Evolutionary conservation across 2,113 vertebrate genomes (phyloP).

Genomic region (Mormyrus iriodes): DNA sequence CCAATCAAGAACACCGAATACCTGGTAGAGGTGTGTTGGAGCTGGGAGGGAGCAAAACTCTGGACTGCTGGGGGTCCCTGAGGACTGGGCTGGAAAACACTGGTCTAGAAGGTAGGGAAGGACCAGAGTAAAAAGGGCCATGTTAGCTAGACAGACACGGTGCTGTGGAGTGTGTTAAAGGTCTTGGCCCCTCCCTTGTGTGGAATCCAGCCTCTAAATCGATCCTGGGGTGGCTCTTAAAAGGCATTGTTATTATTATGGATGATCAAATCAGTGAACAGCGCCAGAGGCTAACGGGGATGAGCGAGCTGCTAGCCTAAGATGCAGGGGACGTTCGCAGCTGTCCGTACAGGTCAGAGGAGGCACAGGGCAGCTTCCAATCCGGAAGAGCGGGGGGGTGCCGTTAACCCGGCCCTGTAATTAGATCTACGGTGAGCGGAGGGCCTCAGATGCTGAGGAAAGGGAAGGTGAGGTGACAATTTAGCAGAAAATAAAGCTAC

Average conservation of each 20-base stretch:
- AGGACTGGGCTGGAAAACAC: background rate
- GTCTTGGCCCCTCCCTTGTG: background rate
- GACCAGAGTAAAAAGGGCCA: background rate
- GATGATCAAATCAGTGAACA: constrained; percentile 24
- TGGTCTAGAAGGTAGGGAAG: background rate
- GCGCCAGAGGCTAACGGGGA: constrained; percentile 26
- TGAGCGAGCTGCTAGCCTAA: constrained; percentile 11
- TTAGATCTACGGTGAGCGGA: background rate
- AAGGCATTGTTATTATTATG: constrained; percentile 25
- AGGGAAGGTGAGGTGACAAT: background rate
- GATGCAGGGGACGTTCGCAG: background rate
- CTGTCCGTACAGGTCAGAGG: background rate
- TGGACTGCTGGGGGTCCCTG: background rate
- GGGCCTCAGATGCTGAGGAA: background rate
- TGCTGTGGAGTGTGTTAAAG: background rate
- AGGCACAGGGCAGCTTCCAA: background rate
- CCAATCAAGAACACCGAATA: background rate
- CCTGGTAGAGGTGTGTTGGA: background rate
- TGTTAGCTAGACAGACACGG: background rate
- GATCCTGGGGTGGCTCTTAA: constrained; percentile 1
- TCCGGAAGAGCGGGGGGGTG: background rate
- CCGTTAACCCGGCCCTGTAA: background rate
- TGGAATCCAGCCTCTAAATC: background rate
- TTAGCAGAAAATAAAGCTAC: background rate
- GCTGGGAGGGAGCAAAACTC: background rate